Base-by-base conservation (phyloP, 1,140 invertebrate genomes). In the Cydia strobilella region DNA sequence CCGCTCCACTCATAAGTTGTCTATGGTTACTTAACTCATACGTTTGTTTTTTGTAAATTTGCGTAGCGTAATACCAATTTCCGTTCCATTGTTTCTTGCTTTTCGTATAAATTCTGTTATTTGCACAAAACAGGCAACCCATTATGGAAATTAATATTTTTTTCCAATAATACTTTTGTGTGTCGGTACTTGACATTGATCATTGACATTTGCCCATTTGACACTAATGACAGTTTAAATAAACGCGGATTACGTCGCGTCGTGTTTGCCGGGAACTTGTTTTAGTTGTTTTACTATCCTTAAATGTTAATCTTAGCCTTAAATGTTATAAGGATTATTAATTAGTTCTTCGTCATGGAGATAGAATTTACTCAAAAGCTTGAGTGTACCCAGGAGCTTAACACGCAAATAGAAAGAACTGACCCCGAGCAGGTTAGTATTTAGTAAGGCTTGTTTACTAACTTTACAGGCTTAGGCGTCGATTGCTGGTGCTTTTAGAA, bases 291-390 rank as follows among this genome's bases (percentile, higher is more conserved):
- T 45, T 45, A 45, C 12, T 45, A 3, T 45, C 42, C 1, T 35
- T 69, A 0, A 15, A 65, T 31, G 23, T 69, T 31, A 66, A 66
- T 66, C 63, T n/a, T n/a, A n/a, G n/a, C 42, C 1, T 35, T 69
- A 0, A 15, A 65, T 31, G 23, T 69, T 31, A 66, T 31, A 66
- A 35, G 63, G 25, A 66, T 31, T 35, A 15, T 31, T 66, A 66
- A 66, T 31, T 35, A 35, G 18, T 2, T 18, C 6, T 39, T 69
- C 20, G 42, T 18, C 6, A 69, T 74, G 54, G 75, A 48, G 18
- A 91, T 91, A 88, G 89, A 91, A 77, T 84, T 84, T 80, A 91
- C 89, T n/a, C 89, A 91, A 72, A 82, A 80, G 51, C 76, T 90
- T 18, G 89, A 87, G 69, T 86, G 83, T 75, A 89, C 88, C 35